These are phyloP conservation scores for Diploscapter pachys DNA, from an alignment of 1,140 invertebrate species.

Conservation along the genomic window DNA sequence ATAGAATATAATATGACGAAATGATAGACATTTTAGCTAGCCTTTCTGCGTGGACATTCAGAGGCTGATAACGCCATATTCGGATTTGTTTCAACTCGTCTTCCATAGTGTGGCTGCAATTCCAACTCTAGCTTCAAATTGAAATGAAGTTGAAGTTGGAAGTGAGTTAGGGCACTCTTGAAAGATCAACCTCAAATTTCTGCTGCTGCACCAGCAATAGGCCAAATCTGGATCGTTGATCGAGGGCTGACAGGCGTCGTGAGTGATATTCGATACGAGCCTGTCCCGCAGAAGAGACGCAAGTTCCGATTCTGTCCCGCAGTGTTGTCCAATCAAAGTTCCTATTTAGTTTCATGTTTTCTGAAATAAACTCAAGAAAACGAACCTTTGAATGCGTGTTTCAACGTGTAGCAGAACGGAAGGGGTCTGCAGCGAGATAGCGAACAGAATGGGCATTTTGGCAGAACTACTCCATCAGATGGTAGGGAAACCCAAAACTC, in stretches of 20 bases:
- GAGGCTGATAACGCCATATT: constrained; percentile 4
- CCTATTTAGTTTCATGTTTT: background rate
- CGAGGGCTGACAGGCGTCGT: constrained; percentile 13
- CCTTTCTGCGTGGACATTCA: constrained; percentile 12
- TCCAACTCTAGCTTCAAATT: background rate
- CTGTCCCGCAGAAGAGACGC: constrained; percentile 5
- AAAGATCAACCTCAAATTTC: no score
- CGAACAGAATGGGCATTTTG: no score
- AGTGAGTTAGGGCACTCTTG: background rate
- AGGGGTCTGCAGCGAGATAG: no score
- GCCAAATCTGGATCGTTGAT: background rate
- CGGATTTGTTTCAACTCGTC: background rate
- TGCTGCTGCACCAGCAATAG: constrained; percentile 16
- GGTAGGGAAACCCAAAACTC: no score
- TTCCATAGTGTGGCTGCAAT: constrained; percentile 6
- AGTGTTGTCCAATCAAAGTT: background rate
- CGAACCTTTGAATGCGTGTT: no score
- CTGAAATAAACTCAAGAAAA: no score
- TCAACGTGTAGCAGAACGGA: no score
- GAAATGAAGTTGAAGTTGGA: background rate
- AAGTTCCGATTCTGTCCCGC: background rate
- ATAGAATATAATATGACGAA: no score
- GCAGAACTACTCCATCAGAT: no score
- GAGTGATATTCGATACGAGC: background rate
- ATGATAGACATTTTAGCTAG: background rate